A percentile compares a stretch with the other conserved stretches of the same genome.
phyloP scores from a whole-genome alignment of 92 coral and sea anemone species.

The Ricordea florida region DNA sequence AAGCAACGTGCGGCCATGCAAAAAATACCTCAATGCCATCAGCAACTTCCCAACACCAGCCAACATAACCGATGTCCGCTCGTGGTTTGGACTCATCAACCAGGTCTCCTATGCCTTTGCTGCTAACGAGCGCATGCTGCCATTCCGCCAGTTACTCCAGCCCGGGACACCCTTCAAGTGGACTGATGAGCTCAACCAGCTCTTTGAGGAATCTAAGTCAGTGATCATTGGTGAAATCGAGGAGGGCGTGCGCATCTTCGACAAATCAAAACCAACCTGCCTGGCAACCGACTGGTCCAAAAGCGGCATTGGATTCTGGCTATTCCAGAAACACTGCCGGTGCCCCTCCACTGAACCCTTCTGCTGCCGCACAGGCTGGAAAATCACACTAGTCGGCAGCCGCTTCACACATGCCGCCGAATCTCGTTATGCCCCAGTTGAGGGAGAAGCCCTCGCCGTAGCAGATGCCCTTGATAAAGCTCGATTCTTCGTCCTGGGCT shows the following conservation, averaged over 20 bases:
- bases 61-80: conserved; percentile 59
- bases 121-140: no score
- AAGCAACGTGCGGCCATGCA: conserved; percentile 5
- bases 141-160: conserved; percentile 2
- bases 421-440: conserved; percentile 20
- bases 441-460: conserved; percentile 19
- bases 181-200: conserved; percentile 3
- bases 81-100: conserved; percentile 68
- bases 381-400: no score
- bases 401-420: no score
- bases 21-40: conserved; percentile 67
- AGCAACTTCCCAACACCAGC: conserved; percentile 69
- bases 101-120: no score
- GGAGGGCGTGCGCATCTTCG: conserved; percentile 16
- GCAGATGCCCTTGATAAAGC: conserved; percentile 10
- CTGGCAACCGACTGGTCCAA: no score
- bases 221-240: conserved; percentile 6
- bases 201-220: conserved; percentile 21
- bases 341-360: conserved; percentile 16
- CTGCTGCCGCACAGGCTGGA: no score
- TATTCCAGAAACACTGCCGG: conserved; percentile 10
- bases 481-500: conserved; percentile 1
- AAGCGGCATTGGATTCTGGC: no score
- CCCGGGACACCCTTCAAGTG: conserved; percentile 21
- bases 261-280: conserved; percentile 26